phyloP scores from a whole-genome alignment of 2,797 vertebrate genomes.

The Alfaro cultratus region DNA sequence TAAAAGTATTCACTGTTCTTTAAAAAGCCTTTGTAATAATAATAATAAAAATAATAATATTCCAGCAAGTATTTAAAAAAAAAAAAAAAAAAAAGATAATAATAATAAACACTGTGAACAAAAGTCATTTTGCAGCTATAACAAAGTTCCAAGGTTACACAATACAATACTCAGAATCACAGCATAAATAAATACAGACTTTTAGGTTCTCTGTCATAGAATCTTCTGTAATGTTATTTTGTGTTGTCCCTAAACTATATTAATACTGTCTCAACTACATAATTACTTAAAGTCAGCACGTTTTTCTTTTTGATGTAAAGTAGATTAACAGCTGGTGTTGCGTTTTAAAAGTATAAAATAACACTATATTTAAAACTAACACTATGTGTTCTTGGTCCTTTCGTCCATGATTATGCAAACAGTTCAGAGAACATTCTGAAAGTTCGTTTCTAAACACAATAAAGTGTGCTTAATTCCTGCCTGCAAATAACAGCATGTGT shows the following conservation, averaged over 20 bases:
- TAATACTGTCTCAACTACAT: slow-evolving; percentile 24
- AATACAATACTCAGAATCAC: slow-evolving; percentile 48
- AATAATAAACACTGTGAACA: slow-evolving; percentile 18
- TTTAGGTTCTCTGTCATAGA: slow-evolving; percentile 36
- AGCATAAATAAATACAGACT: slow-evolving; percentile 76
- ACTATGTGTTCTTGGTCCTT: slow-evolving; percentile 17
- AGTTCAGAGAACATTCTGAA: background rate
- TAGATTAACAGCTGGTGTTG: slow-evolving; percentile 22
- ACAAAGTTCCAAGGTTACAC: slow-evolving; percentile 38
- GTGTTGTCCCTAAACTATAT: slow-evolving; percentile 23
- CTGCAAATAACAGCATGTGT: slow-evolving; percentile 6
- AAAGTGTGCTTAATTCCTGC: slow-evolving; percentile 10
- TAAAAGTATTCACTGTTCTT: slow-evolving; percentile 55
- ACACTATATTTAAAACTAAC: slow-evolving; percentile 21
- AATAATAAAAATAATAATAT: slow-evolving; percentile 30
- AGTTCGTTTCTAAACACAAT: slow-evolving; percentile 3
- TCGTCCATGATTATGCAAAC: slow-evolving; percentile 10
- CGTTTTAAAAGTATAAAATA: slow-evolving; percentile 24
- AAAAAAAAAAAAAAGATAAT: slow-evolving; percentile 15
- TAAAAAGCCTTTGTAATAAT: slow-evolving; percentile 56
- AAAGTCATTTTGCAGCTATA: slow-evolving; percentile 21
- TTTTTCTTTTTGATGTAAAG: slow-evolving; percentile 25
- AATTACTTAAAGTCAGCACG: slow-evolving; percentile 16
- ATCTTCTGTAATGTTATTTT: slow-evolving; percentile 24
- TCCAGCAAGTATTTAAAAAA: slow-evolving; percentile 43